These are phyloP conservation scores for Amphipoea oculea DNA, from an alignment of 2,888 invertebrate genomes.

Conservation along the genomic window DNA sequence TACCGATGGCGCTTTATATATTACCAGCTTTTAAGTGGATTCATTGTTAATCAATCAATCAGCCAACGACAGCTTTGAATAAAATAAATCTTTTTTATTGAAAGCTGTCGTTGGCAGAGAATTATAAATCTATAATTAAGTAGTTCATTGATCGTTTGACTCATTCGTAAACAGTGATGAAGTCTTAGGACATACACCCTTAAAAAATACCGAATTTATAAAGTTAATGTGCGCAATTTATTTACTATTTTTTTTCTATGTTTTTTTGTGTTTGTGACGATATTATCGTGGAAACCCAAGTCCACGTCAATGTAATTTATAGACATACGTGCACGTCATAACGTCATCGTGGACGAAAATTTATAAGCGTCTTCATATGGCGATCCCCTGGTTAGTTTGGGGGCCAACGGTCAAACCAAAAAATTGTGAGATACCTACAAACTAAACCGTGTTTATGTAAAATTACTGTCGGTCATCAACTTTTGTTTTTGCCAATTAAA, in stretches of 20 bases:
- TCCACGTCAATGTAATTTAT: neutral
- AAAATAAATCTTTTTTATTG: neutral
- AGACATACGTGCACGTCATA: neutral
- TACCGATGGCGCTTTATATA: slow-evolving; percentile 12
- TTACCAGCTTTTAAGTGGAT: slow-evolving; percentile 18
- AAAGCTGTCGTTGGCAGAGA: no score
- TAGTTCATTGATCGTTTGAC: slow-evolving; percentile 3
- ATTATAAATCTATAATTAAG: neutral
- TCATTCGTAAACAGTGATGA: neutral
- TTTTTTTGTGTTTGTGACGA: neutral
- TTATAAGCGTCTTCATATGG: neutral
- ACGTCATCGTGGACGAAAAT: neutral
- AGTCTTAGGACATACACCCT: neutral
- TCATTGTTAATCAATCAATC: slow-evolving; percentile 19
- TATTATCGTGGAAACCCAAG: neutral
- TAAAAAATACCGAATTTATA: neutral
- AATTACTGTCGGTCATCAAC: no score
- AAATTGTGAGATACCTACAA: no score
- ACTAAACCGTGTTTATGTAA: no score
- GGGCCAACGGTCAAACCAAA: no score
- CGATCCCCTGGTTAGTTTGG: no score
- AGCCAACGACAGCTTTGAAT: neutral
- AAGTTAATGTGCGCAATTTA: neutral
- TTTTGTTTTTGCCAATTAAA: no score
- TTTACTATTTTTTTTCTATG: no score